These are phyloP conservation scores for Tenthredo livida DNA, from an alignment of 2,888 invertebrate species.

Conservation along the genomic window DNA sequence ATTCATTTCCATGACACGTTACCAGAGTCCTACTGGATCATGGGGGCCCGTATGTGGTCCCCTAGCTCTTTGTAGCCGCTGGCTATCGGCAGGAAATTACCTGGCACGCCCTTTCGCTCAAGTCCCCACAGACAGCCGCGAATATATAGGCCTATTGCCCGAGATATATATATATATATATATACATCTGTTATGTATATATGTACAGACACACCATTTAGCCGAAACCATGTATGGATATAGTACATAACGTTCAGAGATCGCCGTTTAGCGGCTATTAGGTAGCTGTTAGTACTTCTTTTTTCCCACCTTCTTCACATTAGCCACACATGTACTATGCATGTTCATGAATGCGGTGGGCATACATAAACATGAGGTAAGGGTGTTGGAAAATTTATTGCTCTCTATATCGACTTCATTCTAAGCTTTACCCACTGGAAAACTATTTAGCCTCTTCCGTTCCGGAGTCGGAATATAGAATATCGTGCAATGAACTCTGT, in stretches of 20 bases:
- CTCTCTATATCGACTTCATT: not conserved
- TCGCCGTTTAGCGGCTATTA: constrained; percentile 19
- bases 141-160: constrained; percentile 32
- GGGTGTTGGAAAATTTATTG: constrained; percentile 15
- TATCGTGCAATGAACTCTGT: not conserved
- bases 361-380: constrained; percentile 10
- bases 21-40: not conserved
- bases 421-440: not conserved
- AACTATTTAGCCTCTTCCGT: not conserved
- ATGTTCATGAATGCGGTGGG: not conserved
- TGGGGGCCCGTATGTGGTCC: not conserved
- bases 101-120: constrained; percentile 44
- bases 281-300: not conserved
- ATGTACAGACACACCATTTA: not conserved
- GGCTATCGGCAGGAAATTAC: constrained; percentile 46
- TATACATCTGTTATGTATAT: not conserved
- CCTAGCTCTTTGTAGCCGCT: constrained; percentile 39
- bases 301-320: not conserved
- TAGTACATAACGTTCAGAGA: not conserved
- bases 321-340: not conserved
- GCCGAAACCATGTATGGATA: not conserved
- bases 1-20: constrained; percentile 15
- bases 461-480: not conserved
- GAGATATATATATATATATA: constrained; percentile 13
- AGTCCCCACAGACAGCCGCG: constrained; percentile 25